phyloP scores from a whole-genome alignment of 1,140 invertebrate genomes.

The Lutraria rhynchaena region DNA sequence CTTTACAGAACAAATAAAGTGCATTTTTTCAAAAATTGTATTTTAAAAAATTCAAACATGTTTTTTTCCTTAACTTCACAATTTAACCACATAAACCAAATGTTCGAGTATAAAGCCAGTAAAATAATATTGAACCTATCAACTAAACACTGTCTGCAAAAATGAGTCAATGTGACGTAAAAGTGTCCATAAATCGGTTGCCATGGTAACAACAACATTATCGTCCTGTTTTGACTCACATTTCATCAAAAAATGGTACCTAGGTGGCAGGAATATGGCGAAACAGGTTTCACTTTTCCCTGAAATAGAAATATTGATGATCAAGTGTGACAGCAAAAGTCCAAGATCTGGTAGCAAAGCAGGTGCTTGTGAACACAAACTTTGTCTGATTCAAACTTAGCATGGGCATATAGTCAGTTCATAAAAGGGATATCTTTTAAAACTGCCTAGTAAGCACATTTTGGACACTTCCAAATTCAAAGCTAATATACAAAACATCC shows the following conservation, averaged over 20 bases:
- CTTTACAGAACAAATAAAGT: no score
- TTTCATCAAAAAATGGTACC: conserved; percentile 62
- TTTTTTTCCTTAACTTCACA: no score
- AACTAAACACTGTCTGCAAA: conserved; percentile 8
- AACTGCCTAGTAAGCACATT: no score
- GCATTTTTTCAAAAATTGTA: no score
- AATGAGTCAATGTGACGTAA: conserved; percentile 62
- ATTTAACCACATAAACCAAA: no score
- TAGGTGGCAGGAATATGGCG: conserved; percentile 62
- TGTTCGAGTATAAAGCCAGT: no score
- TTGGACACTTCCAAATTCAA: no score
- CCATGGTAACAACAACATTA: conserved; percentile 62
- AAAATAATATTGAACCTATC: no score
- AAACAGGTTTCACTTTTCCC: conserved; percentile 36
- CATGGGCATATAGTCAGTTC: conserved; percentile 1
- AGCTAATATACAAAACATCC: no score
- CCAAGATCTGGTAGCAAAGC: background rate
- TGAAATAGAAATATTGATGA: background rate
- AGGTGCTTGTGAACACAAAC: background rate
- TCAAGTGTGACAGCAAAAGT: background rate
- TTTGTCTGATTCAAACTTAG: background rate
- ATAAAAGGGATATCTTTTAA: no score
- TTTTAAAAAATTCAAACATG: no score
- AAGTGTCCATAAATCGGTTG: conserved; percentile 64
- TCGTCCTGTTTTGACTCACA: conserved; percentile 47